These are phyloP conservation scores for Rachycentron canadum DNA, from an alignment of 2,797 vertebrate species.

Conservation along the genomic window DNA sequence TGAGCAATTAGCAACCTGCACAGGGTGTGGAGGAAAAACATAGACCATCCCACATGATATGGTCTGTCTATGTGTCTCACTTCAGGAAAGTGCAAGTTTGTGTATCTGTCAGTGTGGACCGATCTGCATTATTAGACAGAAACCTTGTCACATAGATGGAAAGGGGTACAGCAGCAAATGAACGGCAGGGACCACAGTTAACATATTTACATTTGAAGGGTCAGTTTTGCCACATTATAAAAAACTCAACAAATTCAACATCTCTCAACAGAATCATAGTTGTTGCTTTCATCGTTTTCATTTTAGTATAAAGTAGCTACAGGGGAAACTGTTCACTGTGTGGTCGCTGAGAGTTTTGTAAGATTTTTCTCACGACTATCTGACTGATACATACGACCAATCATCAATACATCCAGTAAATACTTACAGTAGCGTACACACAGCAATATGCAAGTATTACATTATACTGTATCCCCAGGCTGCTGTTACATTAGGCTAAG, in stretches of 20 bases:
- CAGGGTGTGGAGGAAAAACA: slow-evolving; percentile 71
- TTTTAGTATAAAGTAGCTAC: neutral
- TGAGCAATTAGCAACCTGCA: slow-evolving; percentile 82
- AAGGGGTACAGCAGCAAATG: neutral
- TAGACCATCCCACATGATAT: slow-evolving; percentile 58
- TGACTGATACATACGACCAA: neutral
- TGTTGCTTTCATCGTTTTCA: neutral
- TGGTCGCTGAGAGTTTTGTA: neutral
- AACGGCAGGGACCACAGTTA: slow-evolving; percentile 10
- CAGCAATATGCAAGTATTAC: slow-evolving; percentile 23
- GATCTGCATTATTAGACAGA: slow-evolving; percentile 11
- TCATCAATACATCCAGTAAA: slow-evolving; percentile 10
- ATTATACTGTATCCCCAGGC: slow-evolving; percentile 56
- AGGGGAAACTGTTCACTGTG: neutral
- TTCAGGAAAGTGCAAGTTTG: slow-evolving; percentile 26
- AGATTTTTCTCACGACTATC: neutral
- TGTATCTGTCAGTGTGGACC: neutral
- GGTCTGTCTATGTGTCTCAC: slow-evolving; percentile 37
- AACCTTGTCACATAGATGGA: neutral
- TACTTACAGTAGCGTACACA: slow-evolving; percentile 11
- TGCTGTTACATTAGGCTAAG: slow-evolving; percentile 73
- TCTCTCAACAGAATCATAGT: slow-evolving; percentile 4
- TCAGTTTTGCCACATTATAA: slow-evolving; percentile 2
- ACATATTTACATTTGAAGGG: slow-evolving; percentile 24
- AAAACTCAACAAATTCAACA: neutral